Base-by-base conservation (phyloP, 2,888 invertebrate species). In the Liopterus haemorrhoidalis region DNA sequence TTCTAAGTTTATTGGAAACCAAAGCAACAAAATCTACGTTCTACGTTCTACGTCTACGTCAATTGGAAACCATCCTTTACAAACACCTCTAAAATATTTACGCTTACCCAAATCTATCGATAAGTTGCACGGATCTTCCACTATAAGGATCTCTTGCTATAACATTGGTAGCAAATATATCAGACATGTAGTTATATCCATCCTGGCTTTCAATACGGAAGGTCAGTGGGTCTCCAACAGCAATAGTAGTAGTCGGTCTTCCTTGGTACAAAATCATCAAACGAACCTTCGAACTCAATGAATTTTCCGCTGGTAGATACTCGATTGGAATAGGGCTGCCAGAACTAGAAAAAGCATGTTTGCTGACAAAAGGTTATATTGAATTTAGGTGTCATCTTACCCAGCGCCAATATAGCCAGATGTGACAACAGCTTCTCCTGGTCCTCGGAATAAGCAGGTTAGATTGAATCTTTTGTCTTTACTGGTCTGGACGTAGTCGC, bases 281-380 rank as follows among this genome's bases (percentile, higher is more conserved):
- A 12, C 90, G 79, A 2, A 92, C 89, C 62, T 89, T 85, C 0
- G 90, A 90, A 64, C 91, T 91, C 24, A 93, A 69, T 0, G 90
- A 87, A 58, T 92, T 92, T 64, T 92, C 91, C 9, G 91, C 91
- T 14, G 92, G 92, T 4, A 93, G 71, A 63, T 91, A 91, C 66
- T 92, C 92, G 43, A 93, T 91, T 8, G 91, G 92, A 52, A 90
- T 90, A 1, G 92, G 92, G 59, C 90, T 89, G 54, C 91, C 91
- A 16, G 90, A 88, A 60, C 89, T 89, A 70, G 73, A 73, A 59
- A 72, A 27, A 44, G 19, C 16, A 42, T 30, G 11, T 14, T 12
- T 18, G 20, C 21, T 15, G 24, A 37, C 1, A 5, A 32, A 12
- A 27, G 8, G 20, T 2, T 42, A 14, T 44, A 8, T 4, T 5